Evolutionary conservation across 2,797 vertebrate species (phyloP).

Genomic region (Podargus strigoides): DNA sequence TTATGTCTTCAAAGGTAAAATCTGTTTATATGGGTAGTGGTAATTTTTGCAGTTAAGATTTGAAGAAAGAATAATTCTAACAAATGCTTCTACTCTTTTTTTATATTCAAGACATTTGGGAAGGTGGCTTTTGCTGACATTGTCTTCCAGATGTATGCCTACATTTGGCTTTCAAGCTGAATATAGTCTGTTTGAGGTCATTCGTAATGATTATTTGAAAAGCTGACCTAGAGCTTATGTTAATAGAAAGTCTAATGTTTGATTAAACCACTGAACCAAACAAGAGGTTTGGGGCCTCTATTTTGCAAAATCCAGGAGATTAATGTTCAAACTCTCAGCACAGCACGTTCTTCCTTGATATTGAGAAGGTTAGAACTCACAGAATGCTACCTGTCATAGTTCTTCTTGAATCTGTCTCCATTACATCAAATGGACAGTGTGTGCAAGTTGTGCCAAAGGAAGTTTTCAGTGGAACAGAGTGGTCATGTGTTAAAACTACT

Average conservation of each 20-base stretch:
- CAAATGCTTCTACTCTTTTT: not conserved
- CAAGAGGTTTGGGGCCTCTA: not conserved
- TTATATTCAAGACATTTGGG: not conserved
- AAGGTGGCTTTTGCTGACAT: not conserved
- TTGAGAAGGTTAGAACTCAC: not conserved
- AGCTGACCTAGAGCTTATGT: not conserved
- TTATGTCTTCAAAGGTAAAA: not conserved
- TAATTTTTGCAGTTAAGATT: not conserved
- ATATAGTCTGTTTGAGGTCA: not conserved
- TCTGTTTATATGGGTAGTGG: not conserved
- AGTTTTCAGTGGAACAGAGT: not conserved
- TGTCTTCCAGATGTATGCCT: not conserved
- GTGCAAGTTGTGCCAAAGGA: not conserved
- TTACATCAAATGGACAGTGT: fast-evolving
- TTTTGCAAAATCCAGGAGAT: not conserved
- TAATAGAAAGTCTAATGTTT: not conserved
- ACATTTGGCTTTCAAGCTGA: not conserved
- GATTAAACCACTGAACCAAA: not conserved
- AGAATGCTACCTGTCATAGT: not conserved
- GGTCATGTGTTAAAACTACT: not conserved
- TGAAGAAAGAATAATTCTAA: not conserved
- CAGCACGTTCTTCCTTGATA: fast-evolving
- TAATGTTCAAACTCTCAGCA: not conserved
- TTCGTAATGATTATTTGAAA: not conserved
- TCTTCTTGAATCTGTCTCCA: not conserved